Base-by-base conservation (phyloP, 2,888 invertebrate genomes). In the Rambutsinella grinnellia region DNA sequence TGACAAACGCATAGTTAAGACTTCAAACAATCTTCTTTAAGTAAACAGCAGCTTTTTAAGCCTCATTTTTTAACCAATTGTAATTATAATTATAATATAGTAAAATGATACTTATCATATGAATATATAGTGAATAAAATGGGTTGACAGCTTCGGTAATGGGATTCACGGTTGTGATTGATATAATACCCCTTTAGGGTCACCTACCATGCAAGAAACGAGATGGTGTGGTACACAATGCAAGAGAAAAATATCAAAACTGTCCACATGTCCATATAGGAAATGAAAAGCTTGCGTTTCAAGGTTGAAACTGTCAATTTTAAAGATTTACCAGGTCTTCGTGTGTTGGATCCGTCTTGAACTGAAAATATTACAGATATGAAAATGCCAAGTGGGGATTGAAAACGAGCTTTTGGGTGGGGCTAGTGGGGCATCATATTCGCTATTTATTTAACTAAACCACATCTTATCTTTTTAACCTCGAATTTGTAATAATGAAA, bases 271-370 rank as follows among this genome's bases (percentile, higher is more conserved):
- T 51, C 46, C 15, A 46, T 15, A 19, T 19, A 51, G 51, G 26
- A 3, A 21, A 24, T 24, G 26, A 54, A 23, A 54, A 19, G 23
- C 19, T 23, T 54, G 8, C 19, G n/a, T 21, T 8, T 61, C 26
- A 61, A 61, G 54, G 69, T 46, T 61, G 54, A 69, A 63, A 49
- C 70, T 70, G 70, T 70, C 70, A 70, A 70, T 70, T 63, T 57
- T 36, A n/a, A 70, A 57, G 70, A 70, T 70, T 70, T 70, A 70
- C 62, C 47, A 46, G 46, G 17, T 62, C 56, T 62, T n/a, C n/a
- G n/a, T n/a, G n/a, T n/a, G n/a, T n/a, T n/a, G n/a, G n/a, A n/a
- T n/a, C n/a, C n/a, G n/a, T n/a, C n/a, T n/a, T n/a, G n/a, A n/a
- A n/a, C n/a, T n/a, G n/a, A n/a, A n/a, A n/a, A n/a, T n/a, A n/a